These are phyloP conservation scores for Gambelia wislizenii DNA, from an alignment of 2,797 vertebrate genomes.

Conservation along the genomic window DNA sequence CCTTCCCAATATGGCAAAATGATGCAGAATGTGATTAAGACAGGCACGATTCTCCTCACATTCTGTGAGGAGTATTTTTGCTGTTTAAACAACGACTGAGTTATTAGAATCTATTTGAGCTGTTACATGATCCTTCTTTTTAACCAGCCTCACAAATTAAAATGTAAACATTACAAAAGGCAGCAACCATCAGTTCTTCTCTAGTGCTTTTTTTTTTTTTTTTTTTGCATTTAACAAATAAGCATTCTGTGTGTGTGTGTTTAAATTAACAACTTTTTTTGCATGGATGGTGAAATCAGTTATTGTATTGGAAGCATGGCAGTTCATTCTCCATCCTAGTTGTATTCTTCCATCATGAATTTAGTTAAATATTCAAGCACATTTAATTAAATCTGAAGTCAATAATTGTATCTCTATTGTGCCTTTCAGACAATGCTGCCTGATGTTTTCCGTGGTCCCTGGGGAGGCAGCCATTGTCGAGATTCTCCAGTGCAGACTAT, in stretches of 20 bases:
- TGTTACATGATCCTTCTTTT: neutral
- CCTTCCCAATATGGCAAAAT: no score
- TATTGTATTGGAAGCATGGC: no score
- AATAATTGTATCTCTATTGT: constrained; percentile 42
- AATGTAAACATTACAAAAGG: neutral
- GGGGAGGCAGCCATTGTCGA: constrained; percentile 94
- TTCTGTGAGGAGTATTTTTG: no score
- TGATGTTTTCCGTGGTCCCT: constrained; percentile 92
- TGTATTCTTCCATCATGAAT: neutral
- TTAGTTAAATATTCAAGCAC: neutral
- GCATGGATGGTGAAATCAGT: neutral
- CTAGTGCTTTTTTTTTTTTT: no score
- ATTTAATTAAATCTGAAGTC: neutral
- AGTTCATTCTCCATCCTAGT: neutral
- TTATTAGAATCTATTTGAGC: no score
- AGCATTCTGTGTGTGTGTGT: neutral
- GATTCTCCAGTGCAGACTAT: constrained; percentile 94
- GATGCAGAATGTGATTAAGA: no score
- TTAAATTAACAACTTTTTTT: neutral
- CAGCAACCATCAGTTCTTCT: neutral
- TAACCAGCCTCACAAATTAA: neutral
- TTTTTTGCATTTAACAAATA: neutral
- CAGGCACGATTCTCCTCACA: no score
- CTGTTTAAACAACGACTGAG: no score
- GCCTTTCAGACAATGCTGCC: constrained; percentile 93